phyloP scores from a whole-genome alignment of 2,113 vertebrate genomes.

The Anthoscopus minutus region DNA sequence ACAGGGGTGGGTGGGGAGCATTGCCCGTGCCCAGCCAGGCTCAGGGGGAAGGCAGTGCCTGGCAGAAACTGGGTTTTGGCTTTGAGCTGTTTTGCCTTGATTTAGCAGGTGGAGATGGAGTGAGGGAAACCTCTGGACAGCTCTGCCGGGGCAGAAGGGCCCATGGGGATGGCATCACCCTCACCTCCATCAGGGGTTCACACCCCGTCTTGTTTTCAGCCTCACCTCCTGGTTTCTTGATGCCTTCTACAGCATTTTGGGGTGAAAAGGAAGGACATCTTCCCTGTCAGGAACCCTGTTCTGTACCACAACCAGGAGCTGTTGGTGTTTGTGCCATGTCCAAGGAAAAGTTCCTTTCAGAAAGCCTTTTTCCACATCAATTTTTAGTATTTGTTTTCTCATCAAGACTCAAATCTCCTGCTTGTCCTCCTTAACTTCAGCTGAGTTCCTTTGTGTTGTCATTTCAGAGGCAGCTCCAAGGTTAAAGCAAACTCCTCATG shows the following conservation, averaged over 20 bases:
- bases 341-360: not conserved
- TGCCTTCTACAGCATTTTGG: not conserved
- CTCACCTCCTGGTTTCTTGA: not conserved
- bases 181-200: not conserved
- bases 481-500: not conserved
- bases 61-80: not conserved
- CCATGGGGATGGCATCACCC: not conserved
- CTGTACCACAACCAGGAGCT: not conserved
- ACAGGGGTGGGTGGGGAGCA: not conserved
- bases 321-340: rapidly evolving
- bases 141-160: not conserved
- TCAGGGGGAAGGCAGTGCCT: not conserved
- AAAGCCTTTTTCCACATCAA: not conserved
- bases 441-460: not conserved
- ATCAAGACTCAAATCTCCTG: not conserved
- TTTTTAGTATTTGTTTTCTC: not conserved
- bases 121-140: not conserved
- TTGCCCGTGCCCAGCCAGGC: not conserved
- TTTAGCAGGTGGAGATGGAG: not conserved
- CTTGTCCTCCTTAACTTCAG: not conserved
- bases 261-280: not conserved
- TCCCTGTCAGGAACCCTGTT: not conserved
- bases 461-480: slow-evolving; percentile 38
- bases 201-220: not conserved
- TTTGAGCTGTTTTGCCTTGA: not conserved